Base-by-base conservation (phyloP, 2,888 invertebrate genomes). In the Yponomeuta evonymella region DNA sequence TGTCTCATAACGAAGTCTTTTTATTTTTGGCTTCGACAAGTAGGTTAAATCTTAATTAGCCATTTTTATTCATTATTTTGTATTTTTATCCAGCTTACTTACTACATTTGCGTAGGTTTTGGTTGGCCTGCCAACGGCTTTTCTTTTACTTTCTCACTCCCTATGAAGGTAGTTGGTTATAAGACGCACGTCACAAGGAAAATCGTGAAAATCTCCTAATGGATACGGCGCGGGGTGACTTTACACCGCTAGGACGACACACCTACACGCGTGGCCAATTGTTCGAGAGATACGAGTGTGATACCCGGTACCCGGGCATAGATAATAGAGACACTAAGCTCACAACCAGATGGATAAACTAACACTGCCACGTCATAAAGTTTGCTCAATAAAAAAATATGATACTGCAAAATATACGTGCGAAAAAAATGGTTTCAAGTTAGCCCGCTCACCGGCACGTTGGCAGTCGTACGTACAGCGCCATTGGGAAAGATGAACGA, bases 241-340 rank as follows among this genome's bases (percentile, higher is more conserved):
- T 73, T 66, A 69, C 29, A 65, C 29, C 0, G 51, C 8, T 12
- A 58, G 51, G 51, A 58, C 51, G 51, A 15, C 15, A 15, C 12
- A 8, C 15, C 15, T 15, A 58, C n/a, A 62, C 62, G 4, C 62
- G 62, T 23, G 43, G 62, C 70, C 70, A 70, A 69, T 69, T 69
- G 69, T 62, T 70, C 70, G 70, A 62, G 63, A 70, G 70, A 63
- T 70, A 70, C 62, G 69, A 69, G 48, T 48, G 29, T 15, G 51
- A 69, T 9, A 69, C 23, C 23, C 63, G 36, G n/a, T 29, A 33
- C 36, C 9, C 33, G 15, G 33, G 51, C 15, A 15, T 58, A 58
- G 51, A 58, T 58, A 58, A 36, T 63, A 62, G 63, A 33, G n/a
- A 63, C 15, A 43, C 70, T 63, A 70, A 36, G 70, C 62, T 64